phyloP scores from a whole-genome alignment of 2,113 vertebrate species.

The Phalacrocorax carbo region DNA sequence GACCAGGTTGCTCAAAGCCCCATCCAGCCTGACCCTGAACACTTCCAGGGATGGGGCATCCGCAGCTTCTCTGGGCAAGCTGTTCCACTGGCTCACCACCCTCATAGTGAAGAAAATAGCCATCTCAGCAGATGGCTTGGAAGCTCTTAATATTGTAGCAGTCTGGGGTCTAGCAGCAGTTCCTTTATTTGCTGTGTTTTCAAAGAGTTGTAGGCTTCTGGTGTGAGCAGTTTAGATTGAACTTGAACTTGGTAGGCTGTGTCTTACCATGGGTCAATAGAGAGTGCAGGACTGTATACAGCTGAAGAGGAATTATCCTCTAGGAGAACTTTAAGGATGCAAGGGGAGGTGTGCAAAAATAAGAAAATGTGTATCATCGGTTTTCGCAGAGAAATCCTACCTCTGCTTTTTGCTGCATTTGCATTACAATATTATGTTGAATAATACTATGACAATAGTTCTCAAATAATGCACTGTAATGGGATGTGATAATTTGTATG shows the following conservation, averaged over 20 bases:
- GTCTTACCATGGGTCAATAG: not conserved
- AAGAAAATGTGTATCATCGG: not conserved
- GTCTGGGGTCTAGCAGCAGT: not conserved
- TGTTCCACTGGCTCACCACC: too few relatives aligned
- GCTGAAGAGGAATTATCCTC: not conserved
- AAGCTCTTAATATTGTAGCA: not conserved
- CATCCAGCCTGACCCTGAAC: too few relatives aligned
- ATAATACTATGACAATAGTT: slow-evolving; percentile 6
- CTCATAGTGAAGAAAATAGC: too few relatives aligned
- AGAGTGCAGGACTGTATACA: not conserved
- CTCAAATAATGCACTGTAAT: slow-evolving; percentile 13
- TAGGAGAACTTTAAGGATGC: not conserved
- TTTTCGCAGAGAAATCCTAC: not conserved
- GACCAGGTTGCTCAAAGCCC: too few relatives aligned
- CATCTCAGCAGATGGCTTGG: not conserved
- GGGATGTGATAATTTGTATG: slow-evolving; percentile 24
- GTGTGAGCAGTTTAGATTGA: not conserved
- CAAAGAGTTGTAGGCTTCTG: not conserved
- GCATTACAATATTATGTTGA: slow-evolving; percentile 30
- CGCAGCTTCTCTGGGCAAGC: not conserved
- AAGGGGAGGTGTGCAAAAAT: not conserved
- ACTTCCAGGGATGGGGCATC: too few relatives aligned
- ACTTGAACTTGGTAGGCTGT: not conserved
- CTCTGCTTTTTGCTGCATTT: slow-evolving; percentile 29
- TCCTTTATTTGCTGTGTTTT: not conserved